Base-by-base conservation (phyloP, 2,888 invertebrate species). In the Heliconius aoede region DNA sequence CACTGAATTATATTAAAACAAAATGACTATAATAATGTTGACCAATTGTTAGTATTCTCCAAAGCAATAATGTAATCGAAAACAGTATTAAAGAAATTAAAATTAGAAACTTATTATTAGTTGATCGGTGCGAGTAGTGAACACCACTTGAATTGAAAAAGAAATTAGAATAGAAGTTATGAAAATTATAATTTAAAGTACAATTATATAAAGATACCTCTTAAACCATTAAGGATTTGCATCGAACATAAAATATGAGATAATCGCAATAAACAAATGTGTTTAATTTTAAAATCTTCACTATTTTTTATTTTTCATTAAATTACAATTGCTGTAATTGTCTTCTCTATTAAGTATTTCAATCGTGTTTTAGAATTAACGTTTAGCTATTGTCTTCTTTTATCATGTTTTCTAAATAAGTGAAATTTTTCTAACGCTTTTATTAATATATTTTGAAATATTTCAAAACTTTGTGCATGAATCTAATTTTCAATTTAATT, bases 71-170 rank as follows among this genome's bases (percentile, higher is more conserved):
- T 68, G 58, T 72, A 28, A 69, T n/a, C 55, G 46, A 61, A 28
- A 74, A 40, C 79, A 79, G 79, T 79, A 79, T 79, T 79, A 77
- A 73, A 77, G 28, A 36, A 62, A 64, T 69, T 69, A 64, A 60
- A 55, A 46, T 68, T 77, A 58, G 24, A 69, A 76, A 55, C 61
- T 69, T 69, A 69, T 76, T 36, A 40, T 51, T 65, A 58, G 67
- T 72, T 73, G 28, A 21, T 71, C n/a, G 67, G 74, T 77, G 77
- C 77, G n/a, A n/a, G n/a, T n/a, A n/a, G n/a, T n/a, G n/a, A n/a
- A n/a, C n/a, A n/a, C n/a, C 11, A 28, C 28, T 28, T 26, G 4
- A 7, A 60, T 26, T 24, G 26, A 60, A 11, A 24, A 58, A 58
- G 11, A n/a, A 24, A 58, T n/a, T 9, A 7, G 46, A 46, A 46